Base-by-base conservation (phyloP, 2,113 vertebrate genomes). In the Acanthochromis polyacanthus region DNA sequence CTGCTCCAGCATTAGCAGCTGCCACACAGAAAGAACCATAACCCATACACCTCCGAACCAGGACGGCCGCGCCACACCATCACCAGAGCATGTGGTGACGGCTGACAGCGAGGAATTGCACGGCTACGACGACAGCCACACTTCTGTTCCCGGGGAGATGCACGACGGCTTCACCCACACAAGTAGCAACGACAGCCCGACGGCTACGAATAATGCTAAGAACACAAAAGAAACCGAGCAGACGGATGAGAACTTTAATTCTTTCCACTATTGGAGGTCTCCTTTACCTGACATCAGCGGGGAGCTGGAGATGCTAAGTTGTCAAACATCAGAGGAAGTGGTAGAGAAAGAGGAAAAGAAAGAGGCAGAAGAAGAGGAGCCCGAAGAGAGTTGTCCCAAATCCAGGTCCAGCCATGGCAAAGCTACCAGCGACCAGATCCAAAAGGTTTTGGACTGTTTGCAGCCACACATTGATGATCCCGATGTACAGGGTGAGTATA, bases 281-380 rank as follows among this genome's bases (percentile, higher is more conserved):
- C 96, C 95, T 57, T 93, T 97, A 82, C 96, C 96, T 59, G 96
- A 97, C 82, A 95, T 97, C 12, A 98, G 95, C 20, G 91, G 94
- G 64, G 97, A 97, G 52, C 80, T 97, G 75, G 95, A 96, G 86
- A 75, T 96, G 70, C 89, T 98, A 88, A 94, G 57, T 75, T 86
- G 65, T 88, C 93, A 65, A 36, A 85, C 45, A 23, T 77, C 78
- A n/a, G 75, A 75, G 11, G 77, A 83, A 3, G 79, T 36, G 28
- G 66, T 2, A 10, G 78, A 83, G 12, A 36, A 53, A 30, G 77
- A 79, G 48, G 68, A 73, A 48, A 61, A 69, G 9, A 55, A 67
- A 9, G 83, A 71, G 66, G 88, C 59, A 15, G 72, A 91, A 0
- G 75, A 38, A 52, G 56, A 92, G 56, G 63, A 78, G 43, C n/a